Base-by-base conservation (phyloP, 35 echinoderm and acorn worm species). In the Strongylocentrotus purpuratus region DNA sequence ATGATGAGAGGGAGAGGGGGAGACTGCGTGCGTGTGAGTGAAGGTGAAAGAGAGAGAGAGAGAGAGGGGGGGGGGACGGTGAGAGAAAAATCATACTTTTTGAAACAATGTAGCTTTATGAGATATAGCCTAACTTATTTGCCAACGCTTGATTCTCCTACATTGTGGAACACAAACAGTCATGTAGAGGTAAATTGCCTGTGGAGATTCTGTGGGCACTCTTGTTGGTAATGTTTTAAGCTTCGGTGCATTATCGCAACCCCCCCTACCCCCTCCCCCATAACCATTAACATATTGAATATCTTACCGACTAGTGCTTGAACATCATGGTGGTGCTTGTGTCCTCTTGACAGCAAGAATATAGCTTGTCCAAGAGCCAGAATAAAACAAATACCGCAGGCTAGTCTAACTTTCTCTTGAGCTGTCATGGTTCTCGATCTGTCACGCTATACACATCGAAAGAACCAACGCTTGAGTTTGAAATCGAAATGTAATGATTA, bases 301-400 rank as follows among this genome's bases (percentile, higher is more conserved):
- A 89, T 45, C 87, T 89, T 89, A 89, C 87, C 87, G 9, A 33
- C 18, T 2, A 45, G 2, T 5, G 33, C 87, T 46, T 89, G 87
- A 33, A 46, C 18, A 33, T 5, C 13, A 31, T 89, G 45, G 45
- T 45, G 5, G 14, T 89, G 11, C 33, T 3, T 17, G 15, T 46
- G 87, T 20, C 87, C 87, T 15, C 87, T 89, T 89, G 87, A 45
- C 15, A 89, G 7, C 87, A 89, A 89, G 32, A 89, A 33, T 33
- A 46, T 31, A 18, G 33, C 32, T 89, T 89, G 87, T 11, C 32
- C 87, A 7, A 89, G 33, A 46, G 87, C 87, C 32, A 89, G 33
- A 45, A 45, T 17, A 2, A 41, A 15, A 28, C 87, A 89, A 17
- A 41, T 31, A n/a, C 32, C 25, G 1, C 87, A 22, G 12, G 33